Conservation (phyloP, 2,797 vertebrate species). For the Poecilia gillii region DNA sequence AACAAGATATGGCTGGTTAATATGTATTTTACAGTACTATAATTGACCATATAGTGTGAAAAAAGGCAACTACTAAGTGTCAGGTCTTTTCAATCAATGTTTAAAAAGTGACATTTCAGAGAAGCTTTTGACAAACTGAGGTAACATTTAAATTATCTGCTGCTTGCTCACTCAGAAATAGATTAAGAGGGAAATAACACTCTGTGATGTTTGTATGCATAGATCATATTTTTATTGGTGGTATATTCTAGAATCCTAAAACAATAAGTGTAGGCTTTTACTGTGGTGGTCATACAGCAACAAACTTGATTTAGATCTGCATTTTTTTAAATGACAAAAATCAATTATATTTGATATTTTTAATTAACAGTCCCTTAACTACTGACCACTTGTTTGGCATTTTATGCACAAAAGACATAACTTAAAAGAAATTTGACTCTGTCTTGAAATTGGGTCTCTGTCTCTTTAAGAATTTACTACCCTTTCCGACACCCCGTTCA, state of each 20-base stretch:
- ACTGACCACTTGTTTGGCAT: no score
- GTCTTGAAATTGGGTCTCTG: no score
- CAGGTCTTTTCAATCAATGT: neutral
- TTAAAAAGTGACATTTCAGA: neutral
- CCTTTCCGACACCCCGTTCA: no score
- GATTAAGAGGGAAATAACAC: neutral
- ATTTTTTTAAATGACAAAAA: neutral
- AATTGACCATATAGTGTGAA: neutral
- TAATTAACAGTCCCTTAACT: no score
- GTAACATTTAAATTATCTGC: neutral
- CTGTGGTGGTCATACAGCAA: neutral
- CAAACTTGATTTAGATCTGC: neutral
- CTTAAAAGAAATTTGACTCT: no score
- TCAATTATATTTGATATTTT: neutral
- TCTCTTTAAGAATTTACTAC: no score
- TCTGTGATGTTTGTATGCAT: neutral
- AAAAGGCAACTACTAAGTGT: neutral
- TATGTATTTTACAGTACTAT: neutral
- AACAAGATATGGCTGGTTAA: slow-evolving; percentile 1
- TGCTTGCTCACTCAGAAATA: neutral
- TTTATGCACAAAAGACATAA: no score
- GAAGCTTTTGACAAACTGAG: neutral
- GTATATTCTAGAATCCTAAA: neutral
- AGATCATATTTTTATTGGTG: neutral
- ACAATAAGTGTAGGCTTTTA: neutral